Evolutionary conservation across 1,140 invertebrate genomes (phyloP), one percentile per base, ranked within the genome.

Genomic region (Stenopsyche tienmushanensis): DNA sequence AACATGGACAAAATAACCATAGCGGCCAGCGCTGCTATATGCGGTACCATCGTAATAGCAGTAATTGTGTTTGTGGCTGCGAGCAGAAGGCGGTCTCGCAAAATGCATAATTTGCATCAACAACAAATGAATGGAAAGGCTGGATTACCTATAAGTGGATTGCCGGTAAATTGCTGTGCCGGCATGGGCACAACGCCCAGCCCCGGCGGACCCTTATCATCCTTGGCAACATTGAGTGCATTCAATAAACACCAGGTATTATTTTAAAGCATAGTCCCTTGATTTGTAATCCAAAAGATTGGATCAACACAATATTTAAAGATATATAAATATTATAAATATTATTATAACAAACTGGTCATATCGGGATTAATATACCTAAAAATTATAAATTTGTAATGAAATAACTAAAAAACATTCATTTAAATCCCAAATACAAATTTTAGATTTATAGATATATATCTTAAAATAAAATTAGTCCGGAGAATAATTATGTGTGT

Each of bases 1-100:
- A 92, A 94, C 77, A 93, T 96, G 89, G 94, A 96, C 76, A 94
- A 94, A 75, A 93, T 96, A 72, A 95, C 94, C 20, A 96, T 96
- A 71, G 93, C 90, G 9, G 93, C 93, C 1, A 93, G 91, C 72
- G 93, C 93, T 7, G 92, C 92, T n/a, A 94, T 96, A 72, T 95
- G 90, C 75, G 91, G 90, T n/a, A 93, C 92, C 20, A 93, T 96
- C 65, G 88, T 95, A 39, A 86, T 95, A 24, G 93, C 91, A 1
- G 88, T 91, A 8, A 87, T 95, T 55, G 86, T 96, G 55, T 94
- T 96, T 74, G 87, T 94, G 25, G 90, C 91, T 26, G 91, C 92
- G 13, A 91, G 89, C 69, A 83, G 89, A 62, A 83, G 88, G 57
- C 80, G 89, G 41, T 87, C 88, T 0, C 82, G 88, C 26, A 91